These are phyloP conservation scores for Heliocidaris tuberculata DNA, from an alignment of 35 echinoderm and acorn worm species.

Conservation along the genomic window DNA sequence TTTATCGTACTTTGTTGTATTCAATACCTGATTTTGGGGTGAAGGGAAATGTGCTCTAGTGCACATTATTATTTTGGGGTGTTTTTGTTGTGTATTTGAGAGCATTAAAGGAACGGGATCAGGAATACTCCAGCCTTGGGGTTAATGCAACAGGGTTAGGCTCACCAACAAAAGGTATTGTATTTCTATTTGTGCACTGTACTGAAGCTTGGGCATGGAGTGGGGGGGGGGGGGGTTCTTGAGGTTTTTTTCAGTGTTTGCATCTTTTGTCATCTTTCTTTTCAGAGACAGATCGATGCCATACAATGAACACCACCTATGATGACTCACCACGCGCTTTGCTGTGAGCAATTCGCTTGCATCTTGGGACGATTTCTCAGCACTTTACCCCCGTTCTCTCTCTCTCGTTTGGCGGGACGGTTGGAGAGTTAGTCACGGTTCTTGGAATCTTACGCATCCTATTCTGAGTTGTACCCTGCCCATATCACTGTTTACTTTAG, in stretches of 20 bases:
- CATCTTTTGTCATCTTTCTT: conserved; percentile 11
- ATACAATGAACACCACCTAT: neutral
- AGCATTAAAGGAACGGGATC: neutral
- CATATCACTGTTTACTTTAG: neutral
- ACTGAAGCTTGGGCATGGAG: neutral
- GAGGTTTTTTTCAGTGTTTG: neutral
- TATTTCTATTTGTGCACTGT: neutral
- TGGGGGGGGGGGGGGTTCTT: neutral
- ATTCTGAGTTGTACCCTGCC: neutral
- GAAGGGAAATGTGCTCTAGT: neutral
- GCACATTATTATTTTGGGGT: neutral
- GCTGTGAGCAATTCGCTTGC: neutral
- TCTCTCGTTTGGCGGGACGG: neutral
- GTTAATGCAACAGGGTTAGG: neutral
- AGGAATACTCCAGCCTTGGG: neutral
- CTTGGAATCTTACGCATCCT: neutral
- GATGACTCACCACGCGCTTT: neutral
- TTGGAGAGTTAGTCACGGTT: neutral
- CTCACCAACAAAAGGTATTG: neutral
- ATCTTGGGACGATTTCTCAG: neutral
- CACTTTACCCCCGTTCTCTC: neutral
- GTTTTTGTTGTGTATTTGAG: neutral
- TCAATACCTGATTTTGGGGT: neutral
- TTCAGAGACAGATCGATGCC: conserved; percentile 15
- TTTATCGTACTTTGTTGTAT: neutral